Base-by-base conservation (phyloP, 2,888 invertebrate genomes). In the Drosophila yooni region DNA sequence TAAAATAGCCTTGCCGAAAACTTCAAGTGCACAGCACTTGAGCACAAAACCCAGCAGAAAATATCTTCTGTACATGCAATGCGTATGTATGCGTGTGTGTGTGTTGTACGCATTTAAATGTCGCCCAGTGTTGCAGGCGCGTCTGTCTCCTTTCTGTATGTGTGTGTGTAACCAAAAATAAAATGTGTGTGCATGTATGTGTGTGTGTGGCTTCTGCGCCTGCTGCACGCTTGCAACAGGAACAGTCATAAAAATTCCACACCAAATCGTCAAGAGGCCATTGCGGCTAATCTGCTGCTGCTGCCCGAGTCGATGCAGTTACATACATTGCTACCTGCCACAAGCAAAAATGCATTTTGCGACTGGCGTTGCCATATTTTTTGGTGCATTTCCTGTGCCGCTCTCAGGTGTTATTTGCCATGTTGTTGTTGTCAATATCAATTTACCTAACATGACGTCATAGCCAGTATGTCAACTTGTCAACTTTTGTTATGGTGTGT, bases 11-110 rank as follows among this genome's bases (percentile, higher is more conserved):
- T 79, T 79, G 82, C 81, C 88, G 86, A 87, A 89, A 89, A 88
- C 90, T 87, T 89, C 88, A 87, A 87, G 87, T 89, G 90, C 87
- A 85, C 79, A 76, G 83, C 78, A 74, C 83, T 89, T 78, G 59
- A 64, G 61, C 69, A 76, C 69, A 71, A 63, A 70, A 70, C 78
- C 33, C 61, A 71, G 69, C 69, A 72, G 69, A 72, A 81, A 83
- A 86, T 83, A 83, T 81, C 80, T 86, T 81, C 80, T 86, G 72
- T 82, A 82, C 80, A 83, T 70, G 79, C 75, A 66, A 67, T 68
- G 74, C 74, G 66, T 46, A 58, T 68, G 60, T 70, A 68, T 74
- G 72, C 65, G 65, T 59, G 72, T 69, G 75, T 59, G 56, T 48
- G 64, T 64, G 63, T 56, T 80, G 61, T 67, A 69, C 66, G 63